phyloP scores from a whole-genome alignment of 2,888 invertebrate genomes.

The Elysia crispata region DNA sequence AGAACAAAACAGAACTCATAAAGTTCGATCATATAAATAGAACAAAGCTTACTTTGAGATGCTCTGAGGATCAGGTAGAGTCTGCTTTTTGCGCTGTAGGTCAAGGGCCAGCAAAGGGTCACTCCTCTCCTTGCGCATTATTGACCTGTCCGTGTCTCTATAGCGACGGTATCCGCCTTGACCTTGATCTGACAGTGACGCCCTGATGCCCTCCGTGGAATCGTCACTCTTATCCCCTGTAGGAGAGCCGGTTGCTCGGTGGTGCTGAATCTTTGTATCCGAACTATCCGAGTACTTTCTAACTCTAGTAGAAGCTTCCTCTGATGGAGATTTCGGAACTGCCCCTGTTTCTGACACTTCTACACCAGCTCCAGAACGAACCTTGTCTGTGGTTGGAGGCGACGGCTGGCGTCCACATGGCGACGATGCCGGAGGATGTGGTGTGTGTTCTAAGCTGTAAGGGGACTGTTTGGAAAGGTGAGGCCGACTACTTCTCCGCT shows the following conservation, averaged over 20 bases:
- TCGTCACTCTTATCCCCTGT: slow-evolving; percentile 51
- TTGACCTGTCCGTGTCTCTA: slow-evolving; percentile 9
- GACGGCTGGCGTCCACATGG: too few relatives aligned
- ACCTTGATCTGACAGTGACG: slow-evolving; percentile 51
- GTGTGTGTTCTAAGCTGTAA: too few relatives aligned
- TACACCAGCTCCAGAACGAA: too few relatives aligned
- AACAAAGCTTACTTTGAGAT: slow-evolving; percentile 45
- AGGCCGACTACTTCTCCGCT: too few relatives aligned
- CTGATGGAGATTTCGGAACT: not conserved
- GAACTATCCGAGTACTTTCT: slow-evolving; percentile 35
- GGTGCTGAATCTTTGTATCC: not conserved
- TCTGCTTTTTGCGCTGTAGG: slow-evolving; percentile 51
- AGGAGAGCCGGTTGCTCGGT: slow-evolving; percentile 22
- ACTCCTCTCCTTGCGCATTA: slow-evolving; percentile 51
- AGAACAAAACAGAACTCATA: too few relatives aligned
- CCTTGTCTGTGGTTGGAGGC: too few relatives aligned
- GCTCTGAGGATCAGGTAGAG: slow-evolving; percentile 53
- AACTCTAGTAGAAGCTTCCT: not conserved
- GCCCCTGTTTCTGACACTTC: too few relatives aligned
- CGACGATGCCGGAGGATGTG: too few relatives aligned
- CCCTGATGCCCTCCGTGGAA: slow-evolving; percentile 48
- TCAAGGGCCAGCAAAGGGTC: slow-evolving; percentile 54
- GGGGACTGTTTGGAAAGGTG: too few relatives aligned
- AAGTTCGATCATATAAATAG: too few relatives aligned
- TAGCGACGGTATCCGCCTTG: slow-evolving; percentile 44